phyloP scores from a whole-genome alignment of 2,888 invertebrate genomes.

The Phyllotreta cruciferae region DNA sequence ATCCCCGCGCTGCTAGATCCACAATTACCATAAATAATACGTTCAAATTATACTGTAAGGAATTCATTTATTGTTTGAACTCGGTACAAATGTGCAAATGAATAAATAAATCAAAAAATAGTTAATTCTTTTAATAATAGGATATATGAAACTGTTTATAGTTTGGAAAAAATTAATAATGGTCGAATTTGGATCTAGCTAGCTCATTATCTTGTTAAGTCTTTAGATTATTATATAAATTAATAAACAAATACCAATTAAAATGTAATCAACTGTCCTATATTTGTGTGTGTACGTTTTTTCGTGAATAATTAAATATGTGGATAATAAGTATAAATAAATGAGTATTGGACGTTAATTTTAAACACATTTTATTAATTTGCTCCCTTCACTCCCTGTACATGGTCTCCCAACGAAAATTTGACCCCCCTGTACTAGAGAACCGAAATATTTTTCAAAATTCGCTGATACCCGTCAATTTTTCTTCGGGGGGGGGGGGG shows the following conservation, averaged over 20 bases:
- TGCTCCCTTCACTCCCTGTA: not conserved
- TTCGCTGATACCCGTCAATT: no score
- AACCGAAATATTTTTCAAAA: no score
- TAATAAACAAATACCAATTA: slow-evolving; percentile 52
- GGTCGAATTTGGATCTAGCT: slow-evolving; percentile 43
- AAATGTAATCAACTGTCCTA: slow-evolving; percentile 57
- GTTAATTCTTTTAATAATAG: not conserved
- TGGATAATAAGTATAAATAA: slow-evolving; percentile 37
- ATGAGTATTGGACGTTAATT: slow-evolving; percentile 32
- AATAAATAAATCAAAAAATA: not conserved
- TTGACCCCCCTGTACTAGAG: no score
- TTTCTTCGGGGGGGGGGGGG: no score
- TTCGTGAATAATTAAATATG: slow-evolving; percentile 50
- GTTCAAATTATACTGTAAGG: no score
- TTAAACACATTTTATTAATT: slow-evolving; percentile 18
- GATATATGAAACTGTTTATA: not conserved
- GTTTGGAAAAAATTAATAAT: not conserved
- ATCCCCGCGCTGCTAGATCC: slow-evolving; percentile 51
- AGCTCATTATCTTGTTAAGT: slow-evolving; percentile 59
- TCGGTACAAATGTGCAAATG: no score
- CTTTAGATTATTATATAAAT: slow-evolving; percentile 56
- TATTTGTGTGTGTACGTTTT: slow-evolving; percentile 60
- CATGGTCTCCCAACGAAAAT: no score
- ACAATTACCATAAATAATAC: slow-evolving; percentile 43
- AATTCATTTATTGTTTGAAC: no score